Evolutionary conservation across 1,140 invertebrate genomes (phyloP), one percentile per base, ranked within the genome.

Genomic region (Pseudomyrmex cubaensis): DNA sequence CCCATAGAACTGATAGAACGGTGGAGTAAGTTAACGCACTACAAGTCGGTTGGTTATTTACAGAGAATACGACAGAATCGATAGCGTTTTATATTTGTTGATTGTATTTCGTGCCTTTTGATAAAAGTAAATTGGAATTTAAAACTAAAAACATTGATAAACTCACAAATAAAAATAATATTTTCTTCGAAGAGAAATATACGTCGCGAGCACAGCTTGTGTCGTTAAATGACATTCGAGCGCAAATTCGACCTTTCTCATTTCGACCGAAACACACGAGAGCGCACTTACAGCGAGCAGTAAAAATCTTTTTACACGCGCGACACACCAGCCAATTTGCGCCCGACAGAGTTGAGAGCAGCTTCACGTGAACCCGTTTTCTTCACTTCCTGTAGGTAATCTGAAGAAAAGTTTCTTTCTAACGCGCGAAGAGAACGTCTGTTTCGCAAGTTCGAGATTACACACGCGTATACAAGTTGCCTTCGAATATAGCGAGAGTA

Each of bases 291-390:
- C 20, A 44, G 64, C 54, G 25, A 35, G 13, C 66, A 66, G 66
- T 80, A 70, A 80, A 72, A 80, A 80, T 80, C 76, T 61, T 72
- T 61, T 80, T 70, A 59, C 66, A 80, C 76, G 46, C 20, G 76
- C 54, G 76, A 70, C 76, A 57, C 76, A 80, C 54, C 66, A 46
- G 44, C 44, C 76, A 80, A 80, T 80, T 80, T 80, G 25, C 15
- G 35, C 17, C 63, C 75, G 52, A 67, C 35, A 44, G 48, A 69
- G 44, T 70, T 48, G 52, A 44, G 52, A 70, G 54, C 64, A 69
- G 35, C 66, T 57, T 35, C 22, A 2, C 52, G 22, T 7, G 44
- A 80, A 48, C 54, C 54, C 76, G 44, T 72, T 70, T 59, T 20
- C 56, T 35, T 54, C 20, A 70, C 44, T 61, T 80, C 54, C 67